Evolutionary conservation across 2,113 vertebrate genomes (phyloP), one percentile per base, ranked within the genome.

Genomic region (Carettochelys insculpta): DNA sequence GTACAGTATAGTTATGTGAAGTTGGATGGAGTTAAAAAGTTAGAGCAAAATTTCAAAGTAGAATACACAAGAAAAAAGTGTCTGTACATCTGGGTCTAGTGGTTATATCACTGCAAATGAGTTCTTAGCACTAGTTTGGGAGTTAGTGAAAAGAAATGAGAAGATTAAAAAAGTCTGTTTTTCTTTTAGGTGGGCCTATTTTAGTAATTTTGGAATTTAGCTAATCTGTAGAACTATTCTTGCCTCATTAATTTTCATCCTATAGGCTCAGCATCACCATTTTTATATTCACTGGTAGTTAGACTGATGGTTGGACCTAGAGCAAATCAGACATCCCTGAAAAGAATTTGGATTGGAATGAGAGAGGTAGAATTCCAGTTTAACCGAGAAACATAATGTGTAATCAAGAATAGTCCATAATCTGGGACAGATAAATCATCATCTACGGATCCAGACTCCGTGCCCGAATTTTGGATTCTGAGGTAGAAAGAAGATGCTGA

Each of bases 21-120:
- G 83, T 53, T 80, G 82, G 83, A 82, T 58, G 82, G 79, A 77
- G 85, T 82, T n/a, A n/a, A n/a, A n/a, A n/a, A n/a, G n/a, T n/a
- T n/a, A n/a, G n/a, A n/a, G n/a, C n/a, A n/a, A n/a, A n/a, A n/a
- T n/a, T n/a, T n/a, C n/a, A n/a, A n/a, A n/a, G n/a, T n/a, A n/a
- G n/a, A n/a, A n/a, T n/a, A n/a, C n/a, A n/a, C n/a, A n/a, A n/a
- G n/a, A n/a, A n/a, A n/a, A n/a, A n/a, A n/a, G n/a, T n/a, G n/a
- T n/a, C n/a, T n/a, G n/a, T n/a, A n/a, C n/a, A n/a, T n/a, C n/a
- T n/a, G n/a, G n/a, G n/a, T n/a, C n/a, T n/a, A n/a, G n/a, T n/a
- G n/a, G n/a, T n/a, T 93, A 80, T 71, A 47, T 56, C 73, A 41
- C 34, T 16, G 82, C 82, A 92, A 47, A 4, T 5, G 20, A 65